These are phyloP conservation scores for Conchocele bisecta DNA, from an alignment of 2,888 invertebrate species.

Conservation along the genomic window DNA sequence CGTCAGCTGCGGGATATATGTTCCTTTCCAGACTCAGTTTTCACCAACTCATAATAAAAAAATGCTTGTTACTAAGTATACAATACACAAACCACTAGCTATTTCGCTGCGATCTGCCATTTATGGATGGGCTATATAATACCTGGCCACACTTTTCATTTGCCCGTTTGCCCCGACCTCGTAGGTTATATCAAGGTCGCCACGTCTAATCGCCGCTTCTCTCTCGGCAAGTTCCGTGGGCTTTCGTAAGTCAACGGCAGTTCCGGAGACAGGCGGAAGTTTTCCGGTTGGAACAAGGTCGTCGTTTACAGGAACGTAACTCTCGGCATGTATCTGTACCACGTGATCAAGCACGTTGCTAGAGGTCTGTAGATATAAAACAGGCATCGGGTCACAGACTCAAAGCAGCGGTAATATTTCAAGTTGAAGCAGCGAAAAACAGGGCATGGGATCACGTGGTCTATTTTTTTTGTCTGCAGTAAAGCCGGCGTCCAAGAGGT, in stretches of 20 bases:
- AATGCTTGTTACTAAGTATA: too few relatives aligned
- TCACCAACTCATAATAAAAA: too few relatives aligned
- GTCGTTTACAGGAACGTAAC: conserved; percentile 88
- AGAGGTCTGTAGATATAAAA: conserved; percentile 15
- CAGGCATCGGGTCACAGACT: too few relatives aligned
- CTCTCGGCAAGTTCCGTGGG: conserved; percentile 87
- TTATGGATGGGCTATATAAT: background rate
- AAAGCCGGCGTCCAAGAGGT: too few relatives aligned
- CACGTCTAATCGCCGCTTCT: conserved; percentile 87
- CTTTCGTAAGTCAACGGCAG: conserved; percentile 89
- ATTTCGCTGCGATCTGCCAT: too few relatives aligned
- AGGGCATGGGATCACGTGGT: too few relatives aligned
- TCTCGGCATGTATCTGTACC: conserved; percentile 88
- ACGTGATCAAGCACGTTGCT: conserved; percentile 71
- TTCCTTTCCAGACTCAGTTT: too few relatives aligned
- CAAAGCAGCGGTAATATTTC: too few relatives aligned
- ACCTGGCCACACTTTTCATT: conserved; percentile 65
- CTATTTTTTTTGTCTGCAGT: too few relatives aligned
- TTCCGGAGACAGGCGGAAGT: conserved; percentile 86
- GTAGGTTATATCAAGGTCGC: conserved; percentile 93
- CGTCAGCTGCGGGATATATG: too few relatives aligned
- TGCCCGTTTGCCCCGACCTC: conserved; percentile 85
- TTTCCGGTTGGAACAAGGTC: conserved; percentile 28
- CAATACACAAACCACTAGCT: too few relatives aligned
- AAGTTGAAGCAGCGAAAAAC: too few relatives aligned